A percentile compares a stretch with the other conserved stretches of the same genome.
Conservation (phyloP, 2,797 vertebrate genomes). For the Eleutherodactylus coqui region DNA sequence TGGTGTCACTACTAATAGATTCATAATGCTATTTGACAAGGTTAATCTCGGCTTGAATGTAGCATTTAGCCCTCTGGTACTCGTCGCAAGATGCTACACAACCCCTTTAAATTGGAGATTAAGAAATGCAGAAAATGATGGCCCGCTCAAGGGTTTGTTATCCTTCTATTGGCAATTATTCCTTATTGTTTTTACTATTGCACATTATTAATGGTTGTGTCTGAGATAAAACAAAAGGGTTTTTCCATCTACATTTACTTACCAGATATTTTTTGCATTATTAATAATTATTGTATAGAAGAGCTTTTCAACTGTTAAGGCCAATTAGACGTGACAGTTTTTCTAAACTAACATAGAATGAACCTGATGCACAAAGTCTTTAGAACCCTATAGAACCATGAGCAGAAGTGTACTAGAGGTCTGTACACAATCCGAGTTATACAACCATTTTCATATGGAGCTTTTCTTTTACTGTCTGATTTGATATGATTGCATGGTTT, state of each 20-base stretch:
- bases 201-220: neutral
- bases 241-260: neutral
- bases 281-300: neutral
- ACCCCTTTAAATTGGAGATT: constrained; percentile 14
- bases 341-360: too few species aligned
- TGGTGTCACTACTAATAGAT: constrained; percentile 53
- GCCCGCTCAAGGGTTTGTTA: neutral
- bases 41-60: constrained; percentile 46
- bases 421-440: too few species aligned
- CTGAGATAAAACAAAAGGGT: neutral
- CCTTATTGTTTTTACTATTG: neutral
- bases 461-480: too few species aligned
- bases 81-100: constrained; percentile 1
- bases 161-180: neutral
- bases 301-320: too few species aligned
- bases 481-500: too few species aligned
- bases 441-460: too few species aligned
- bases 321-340: neutral
- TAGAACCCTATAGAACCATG: too few species aligned
- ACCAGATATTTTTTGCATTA: neutral
- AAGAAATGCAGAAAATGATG: constrained; percentile 9
- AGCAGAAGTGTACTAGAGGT: too few species aligned
- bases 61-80: constrained; percentile 36
- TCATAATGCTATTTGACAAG: constrained; percentile 53
- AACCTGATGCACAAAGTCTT: too few species aligned